Evolutionary conservation across 2,113 vertebrate genomes (phyloP), one percentile per base, ranked within the genome.

Genomic region (Sakesphorus luctuosus): DNA sequence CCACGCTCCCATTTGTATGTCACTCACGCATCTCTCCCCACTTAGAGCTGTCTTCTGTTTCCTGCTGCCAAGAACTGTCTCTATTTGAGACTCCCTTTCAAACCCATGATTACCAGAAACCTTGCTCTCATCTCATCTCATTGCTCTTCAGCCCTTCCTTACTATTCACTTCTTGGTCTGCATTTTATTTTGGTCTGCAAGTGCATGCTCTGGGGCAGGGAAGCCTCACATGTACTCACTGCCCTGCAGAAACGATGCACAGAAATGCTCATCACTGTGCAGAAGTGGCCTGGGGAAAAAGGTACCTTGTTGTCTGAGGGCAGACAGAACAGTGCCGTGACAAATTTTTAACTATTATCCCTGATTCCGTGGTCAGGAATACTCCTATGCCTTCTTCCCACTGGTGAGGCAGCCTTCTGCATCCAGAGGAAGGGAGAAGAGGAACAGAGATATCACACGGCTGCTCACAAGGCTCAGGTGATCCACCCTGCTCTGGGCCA

Each of bases 61-160:
- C 81, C 86, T 94, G 84, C 89, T 94, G 89, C 91, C 94, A 96
- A 91, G 77, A 94, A 40, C 77, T 1, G 2, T 88, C 93, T 95
- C 89, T 95, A 67, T 95, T 87, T 91, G 96, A 95, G 80, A 78
- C 58, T 95, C 66, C 71, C 86, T 92, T 91, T 89, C 93, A 91
- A 94, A 79, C 91, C 91, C 84, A 18, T 87, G 84, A 92, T 96
- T 93, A 93, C 89, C 89, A 73, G 84, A 73, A 93, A 74, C 81
- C 66, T 89, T 92, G 73, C 80, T 91, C 95, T 91, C 87, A 29
- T 92, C 90, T 89, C 21, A 1, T 74, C 71, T 84, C 89, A 44
- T 86, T 67, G 86, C 89, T 82, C 63, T 56, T 77, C 87, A 69
- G 61, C 81, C 62, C 78, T 69, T 84, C 66, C 49, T 84, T 72